Evolutionary conservation across 2,888 invertebrate species (phyloP), one percentile per base, ranked within the genome.

Genomic region (Lathronympha strigana): DNA sequence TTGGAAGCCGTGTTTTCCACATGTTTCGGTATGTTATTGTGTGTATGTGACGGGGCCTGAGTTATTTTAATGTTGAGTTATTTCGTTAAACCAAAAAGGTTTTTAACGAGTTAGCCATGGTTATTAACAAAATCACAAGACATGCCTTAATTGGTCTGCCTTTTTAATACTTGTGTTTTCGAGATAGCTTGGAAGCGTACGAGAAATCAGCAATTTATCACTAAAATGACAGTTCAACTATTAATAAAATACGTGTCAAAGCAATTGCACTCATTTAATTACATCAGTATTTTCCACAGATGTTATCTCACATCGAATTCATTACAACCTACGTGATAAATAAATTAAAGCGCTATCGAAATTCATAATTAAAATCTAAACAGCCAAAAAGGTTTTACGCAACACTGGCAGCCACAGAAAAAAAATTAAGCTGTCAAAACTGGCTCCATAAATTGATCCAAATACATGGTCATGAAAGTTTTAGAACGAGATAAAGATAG

Each of bases 401-500:
- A 64, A 64, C 51, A 50, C 63, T 63, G 31, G 40, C 63, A n/a
- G 49, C 49, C 19, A 33, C 63, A 40, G 43, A 75, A 77, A 73
- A 76, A 79, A 76, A 77, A 76, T 76, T 72, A 71, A 73, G 69
- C 74, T 76, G 77, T 80, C 81, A 77, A 78, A 80, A 78, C 75
- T 73, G 70, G 75, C 75, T 74, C 74, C 67, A 76, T 78, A 81
- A 80, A 81, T 81, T 80, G 80, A 75, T 81, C 75, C 75, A 76
- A 75, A 81, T 78, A 77, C 75, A 77, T 80, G 77, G 45, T 62
- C 55, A 55, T 49, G 67, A 60, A 40, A 33, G 51, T 66, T 64
- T 67, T 61, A 70, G 63, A 82, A 83, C 80, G 82, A 83, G 83
- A 77, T 81, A 83, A 83, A 82, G 81, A 79, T 80, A 84, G 82